Evolutionary conservation across 2,888 invertebrate species (phyloP).

Genomic region (Ophion slaviceki): DNA sequence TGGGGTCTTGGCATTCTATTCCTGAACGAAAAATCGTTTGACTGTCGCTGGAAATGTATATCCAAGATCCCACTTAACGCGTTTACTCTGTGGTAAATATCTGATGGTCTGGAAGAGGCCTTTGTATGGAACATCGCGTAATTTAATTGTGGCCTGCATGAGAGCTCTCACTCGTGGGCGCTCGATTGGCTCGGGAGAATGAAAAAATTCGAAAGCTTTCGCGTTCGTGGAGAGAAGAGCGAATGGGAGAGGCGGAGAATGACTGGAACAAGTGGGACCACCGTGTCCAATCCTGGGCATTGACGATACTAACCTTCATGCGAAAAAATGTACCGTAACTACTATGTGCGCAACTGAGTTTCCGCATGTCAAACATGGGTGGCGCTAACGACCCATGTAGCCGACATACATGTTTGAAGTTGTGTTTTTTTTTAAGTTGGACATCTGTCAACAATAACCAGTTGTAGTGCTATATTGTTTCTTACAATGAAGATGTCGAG

Average conservation of each 20-base stretch:
- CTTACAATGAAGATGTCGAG: too few species aligned
- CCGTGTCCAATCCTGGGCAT: constrained; percentile 17
- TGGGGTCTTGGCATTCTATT: background rate
- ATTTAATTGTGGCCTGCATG: constrained; percentile 33
- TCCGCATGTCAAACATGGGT: too few species aligned
- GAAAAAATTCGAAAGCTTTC: constrained; percentile 52
- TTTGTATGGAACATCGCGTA: constrained; percentile 43
- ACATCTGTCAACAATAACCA: too few species aligned
- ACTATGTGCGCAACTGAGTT: too few species aligned
- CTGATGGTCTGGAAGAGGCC: constrained; percentile 10
- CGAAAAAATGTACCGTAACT: constrained; percentile 25
- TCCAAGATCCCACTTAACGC: constrained; percentile 2
- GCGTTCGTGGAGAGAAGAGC: constrained; percentile 27
- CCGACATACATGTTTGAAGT: too few species aligned
- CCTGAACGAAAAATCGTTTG: background rate
- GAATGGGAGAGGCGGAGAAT: background rate
- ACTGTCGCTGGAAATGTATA: background rate
- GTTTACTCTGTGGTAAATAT: constrained; percentile 7
- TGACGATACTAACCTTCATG: constrained; percentile 45
- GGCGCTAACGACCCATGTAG: too few species aligned
- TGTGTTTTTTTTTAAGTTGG: too few species aligned
- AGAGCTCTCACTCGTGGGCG: constrained; percentile 34
- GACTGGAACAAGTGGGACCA: constrained; percentile 10
- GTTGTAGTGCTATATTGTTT: too few species aligned
- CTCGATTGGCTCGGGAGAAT: constrained; percentile 23